These are phyloP conservation scores for Tragelaphus scriptus DNA, from an alignment of 2,113 vertebrate species.

Conservation along the genomic window DNA sequence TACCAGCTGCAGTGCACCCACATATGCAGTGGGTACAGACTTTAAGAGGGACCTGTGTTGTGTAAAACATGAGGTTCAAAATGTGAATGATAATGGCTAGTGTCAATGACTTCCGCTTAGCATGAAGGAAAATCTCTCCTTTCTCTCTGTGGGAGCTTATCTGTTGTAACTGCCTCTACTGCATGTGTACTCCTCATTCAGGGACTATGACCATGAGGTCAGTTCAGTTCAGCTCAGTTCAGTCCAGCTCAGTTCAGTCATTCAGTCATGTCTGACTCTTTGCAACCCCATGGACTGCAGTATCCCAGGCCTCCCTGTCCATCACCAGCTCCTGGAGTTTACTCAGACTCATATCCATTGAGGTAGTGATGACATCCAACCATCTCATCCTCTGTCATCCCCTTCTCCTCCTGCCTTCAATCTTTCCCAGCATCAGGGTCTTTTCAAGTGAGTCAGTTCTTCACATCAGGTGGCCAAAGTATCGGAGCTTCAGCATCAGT, in stretches of 20 bases:
- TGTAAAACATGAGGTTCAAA: neutral
- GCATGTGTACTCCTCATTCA: neutral
- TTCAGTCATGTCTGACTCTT: neutral
- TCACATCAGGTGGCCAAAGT: neutral
- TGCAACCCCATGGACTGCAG: neutral
- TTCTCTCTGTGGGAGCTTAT: neutral
- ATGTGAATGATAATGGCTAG: neutral
- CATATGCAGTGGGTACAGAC: neutral
- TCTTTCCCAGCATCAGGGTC: neutral
- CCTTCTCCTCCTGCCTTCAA: neutral
- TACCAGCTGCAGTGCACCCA: neutral
- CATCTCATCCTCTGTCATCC: neutral
- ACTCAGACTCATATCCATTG: neutral
- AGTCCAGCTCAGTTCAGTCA: neutral
- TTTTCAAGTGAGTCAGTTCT: neutral
- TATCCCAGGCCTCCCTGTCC: neutral
- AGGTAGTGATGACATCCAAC: neutral
- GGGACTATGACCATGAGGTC: neutral
- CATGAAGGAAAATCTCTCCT: neutral
- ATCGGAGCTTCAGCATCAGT: neutral
- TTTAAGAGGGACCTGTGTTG: neutral
- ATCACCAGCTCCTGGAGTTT: neutral
- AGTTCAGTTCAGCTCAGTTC: neutral
- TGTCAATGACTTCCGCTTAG: neutral
- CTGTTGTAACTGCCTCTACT: neutral